Evolutionary conservation across 2,113 vertebrate species (phyloP).

Genomic region (Chloebia gouldiae): DNA sequence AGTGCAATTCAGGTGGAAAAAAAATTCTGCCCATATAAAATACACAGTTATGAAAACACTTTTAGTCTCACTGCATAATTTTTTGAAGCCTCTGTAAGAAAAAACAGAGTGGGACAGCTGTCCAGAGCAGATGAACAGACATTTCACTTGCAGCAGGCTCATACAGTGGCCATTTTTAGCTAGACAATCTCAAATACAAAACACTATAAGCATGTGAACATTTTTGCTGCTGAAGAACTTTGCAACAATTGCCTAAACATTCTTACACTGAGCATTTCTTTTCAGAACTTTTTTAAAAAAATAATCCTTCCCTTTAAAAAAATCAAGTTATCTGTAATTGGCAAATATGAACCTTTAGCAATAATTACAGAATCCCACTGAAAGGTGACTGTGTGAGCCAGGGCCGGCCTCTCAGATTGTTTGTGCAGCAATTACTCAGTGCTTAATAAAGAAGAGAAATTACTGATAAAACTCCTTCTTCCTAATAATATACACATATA

Average conservation of each 20-base stretch:
- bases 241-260: background rate
- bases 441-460: background rate
- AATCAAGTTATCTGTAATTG: background rate
- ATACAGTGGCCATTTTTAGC: background rate
- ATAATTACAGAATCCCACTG: background rate
- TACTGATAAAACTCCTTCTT: background rate
- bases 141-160: background rate
- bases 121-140: background rate
- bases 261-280: background rate
- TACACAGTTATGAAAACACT: background rate
- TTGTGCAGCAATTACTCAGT: background rate
- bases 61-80: background rate
- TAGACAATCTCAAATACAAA: background rate
- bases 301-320: background rate
- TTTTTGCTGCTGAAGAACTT: background rate
- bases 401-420: background rate
- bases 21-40: background rate
- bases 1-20: background rate
- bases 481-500: background rate
- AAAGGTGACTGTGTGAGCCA: background rate
- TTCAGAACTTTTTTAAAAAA: background rate
- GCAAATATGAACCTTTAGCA: background rate
- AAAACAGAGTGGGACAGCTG: background rate
- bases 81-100: background rate
- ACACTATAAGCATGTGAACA: background rate